phyloP scores from a whole-genome alignment of 2,888 invertebrate genomes.

The Nephrocerus scutellatus region DNA sequence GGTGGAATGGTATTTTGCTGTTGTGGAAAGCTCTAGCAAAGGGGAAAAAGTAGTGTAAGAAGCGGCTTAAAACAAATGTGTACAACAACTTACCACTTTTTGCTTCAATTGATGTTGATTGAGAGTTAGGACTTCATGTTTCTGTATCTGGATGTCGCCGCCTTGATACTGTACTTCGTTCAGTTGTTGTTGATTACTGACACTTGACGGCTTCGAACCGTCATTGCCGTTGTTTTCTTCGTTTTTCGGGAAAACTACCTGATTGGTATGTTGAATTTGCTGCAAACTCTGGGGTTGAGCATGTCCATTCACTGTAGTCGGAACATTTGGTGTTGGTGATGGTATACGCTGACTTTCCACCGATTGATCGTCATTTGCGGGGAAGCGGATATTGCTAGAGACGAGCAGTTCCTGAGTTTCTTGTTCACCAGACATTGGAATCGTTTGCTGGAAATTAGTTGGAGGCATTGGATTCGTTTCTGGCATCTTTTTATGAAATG shows the following conservation, averaged over 20 bases:
- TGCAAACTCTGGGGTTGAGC: conserved; percentile 43
- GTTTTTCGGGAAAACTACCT: conserved; percentile 40
- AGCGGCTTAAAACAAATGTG: not conserved
- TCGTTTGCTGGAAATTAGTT: conserved; percentile 24
- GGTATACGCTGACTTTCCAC: conserved; percentile 26
- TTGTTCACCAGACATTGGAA: conserved; percentile 23
- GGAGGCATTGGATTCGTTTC: conserved; percentile 10
- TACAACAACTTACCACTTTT: conserved; percentile 35
- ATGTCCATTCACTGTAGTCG: conserved; percentile 41
- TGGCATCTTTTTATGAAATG: not conserved
- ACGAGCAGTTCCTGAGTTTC: conserved; percentile 41
- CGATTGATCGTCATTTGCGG: conserved; percentile 34
- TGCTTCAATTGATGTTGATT: conserved; percentile 37
- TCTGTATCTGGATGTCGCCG: conserved; percentile 35
- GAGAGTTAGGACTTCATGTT: conserved; percentile 41
- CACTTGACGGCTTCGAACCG: too few species aligned
- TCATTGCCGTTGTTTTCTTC: conserved; percentile 23
- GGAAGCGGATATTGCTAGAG: conserved; percentile 45
- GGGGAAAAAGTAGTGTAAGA: not conserved
- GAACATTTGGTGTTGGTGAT: conserved; percentile 27
- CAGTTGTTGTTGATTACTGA: conserved; percentile 3
- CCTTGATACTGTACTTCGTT: conserved; percentile 16
- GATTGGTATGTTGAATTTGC: conserved; percentile 35
- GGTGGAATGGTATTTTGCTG: conserved; percentile 49
- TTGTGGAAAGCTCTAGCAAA: conserved; percentile 35